Evolutionary conservation across 2,113 vertebrate species (phyloP).

Genomic region (Larimichthys crocea): DNA sequence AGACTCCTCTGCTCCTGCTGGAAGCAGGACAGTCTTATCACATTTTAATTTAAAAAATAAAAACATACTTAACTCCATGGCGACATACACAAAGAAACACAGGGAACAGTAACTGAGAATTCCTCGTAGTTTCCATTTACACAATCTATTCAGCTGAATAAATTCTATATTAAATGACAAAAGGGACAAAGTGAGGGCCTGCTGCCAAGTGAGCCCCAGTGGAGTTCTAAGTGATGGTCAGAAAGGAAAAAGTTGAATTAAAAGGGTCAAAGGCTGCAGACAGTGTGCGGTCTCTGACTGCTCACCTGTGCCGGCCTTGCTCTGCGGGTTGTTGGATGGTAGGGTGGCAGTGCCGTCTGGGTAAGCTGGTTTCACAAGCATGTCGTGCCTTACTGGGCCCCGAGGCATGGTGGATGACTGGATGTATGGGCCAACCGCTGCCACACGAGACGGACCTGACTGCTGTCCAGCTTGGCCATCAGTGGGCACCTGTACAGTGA

Average conservation of each 20-base stretch:
- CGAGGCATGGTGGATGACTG: constrained; percentile 97
- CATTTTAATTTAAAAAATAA: constrained; percentile 8
- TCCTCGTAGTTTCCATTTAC: neutral
- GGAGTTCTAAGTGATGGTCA: neutral
- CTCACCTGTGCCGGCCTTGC: constrained; percentile 72
- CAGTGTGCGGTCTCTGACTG: neutral
- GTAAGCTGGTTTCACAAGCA: constrained; percentile 91
- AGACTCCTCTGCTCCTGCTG: constrained; percentile 66
- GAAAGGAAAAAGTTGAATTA: constrained; percentile 3
- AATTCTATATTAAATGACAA: constrained; percentile 19
- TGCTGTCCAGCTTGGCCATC: constrained; percentile 84
- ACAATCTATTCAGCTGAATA: neutral
- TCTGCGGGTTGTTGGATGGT: constrained; percentile 83
- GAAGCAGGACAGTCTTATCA: constrained; percentile 35
- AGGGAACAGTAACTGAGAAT: neutral
- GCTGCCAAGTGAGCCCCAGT: neutral
- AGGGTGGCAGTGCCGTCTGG: constrained; percentile 85
- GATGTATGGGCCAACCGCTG: constrained; percentile 96
- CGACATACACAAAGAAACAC: neutral
- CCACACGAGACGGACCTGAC: constrained; percentile 89
- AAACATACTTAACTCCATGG: neutral
- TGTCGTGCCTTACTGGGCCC: constrained; percentile 88
- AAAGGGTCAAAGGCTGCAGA: constrained; percentile 3
- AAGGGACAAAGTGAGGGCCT: neutral
- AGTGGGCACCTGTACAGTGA: constrained; percentile 82